phyloP scores from a whole-genome alignment of 2,888 invertebrate genomes.

The Eupithecia centaureata region DNA sequence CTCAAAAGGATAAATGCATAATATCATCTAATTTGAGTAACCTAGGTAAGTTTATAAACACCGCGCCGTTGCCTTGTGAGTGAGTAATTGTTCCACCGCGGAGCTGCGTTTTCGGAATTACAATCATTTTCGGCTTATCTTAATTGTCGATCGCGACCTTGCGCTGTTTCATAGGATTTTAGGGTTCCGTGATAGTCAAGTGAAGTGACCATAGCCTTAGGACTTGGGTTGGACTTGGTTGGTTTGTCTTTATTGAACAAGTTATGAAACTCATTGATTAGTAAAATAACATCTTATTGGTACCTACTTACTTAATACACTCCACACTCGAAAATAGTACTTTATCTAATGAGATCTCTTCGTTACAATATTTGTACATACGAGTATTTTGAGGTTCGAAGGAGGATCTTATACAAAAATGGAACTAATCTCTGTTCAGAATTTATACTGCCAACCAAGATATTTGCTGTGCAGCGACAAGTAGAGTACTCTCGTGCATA shows the following conservation, averaged over 20 bases:
- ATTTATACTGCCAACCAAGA: no score
- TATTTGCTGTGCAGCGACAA: no score
- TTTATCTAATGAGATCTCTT: no score
- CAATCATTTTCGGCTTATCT: conserved; percentile 43
- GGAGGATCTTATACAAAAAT: no score
- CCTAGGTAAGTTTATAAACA: neutral
- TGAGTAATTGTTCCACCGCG: conserved; percentile 39
- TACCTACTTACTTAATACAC: no score
- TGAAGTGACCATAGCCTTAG: neutral
- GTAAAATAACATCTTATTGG: no score
- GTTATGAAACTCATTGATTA: neutral
- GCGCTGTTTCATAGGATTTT: conserved; percentile 41
- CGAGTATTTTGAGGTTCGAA: no score
- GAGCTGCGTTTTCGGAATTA: conserved; percentile 35
- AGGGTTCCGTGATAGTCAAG: neutral
- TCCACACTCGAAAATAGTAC: no score
- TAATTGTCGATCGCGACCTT: conserved; percentile 43
- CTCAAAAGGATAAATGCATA: no score
- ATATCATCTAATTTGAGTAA: neutral
- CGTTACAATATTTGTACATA: no score
- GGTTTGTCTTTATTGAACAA: neutral
- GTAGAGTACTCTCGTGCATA: no score
- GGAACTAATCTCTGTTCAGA: no score
- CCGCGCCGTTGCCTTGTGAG: conserved; percentile 19
- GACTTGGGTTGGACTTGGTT: neutral